Base-by-base conservation (phyloP, 1,140 invertebrate species). In the Platyura marginata region DNA sequence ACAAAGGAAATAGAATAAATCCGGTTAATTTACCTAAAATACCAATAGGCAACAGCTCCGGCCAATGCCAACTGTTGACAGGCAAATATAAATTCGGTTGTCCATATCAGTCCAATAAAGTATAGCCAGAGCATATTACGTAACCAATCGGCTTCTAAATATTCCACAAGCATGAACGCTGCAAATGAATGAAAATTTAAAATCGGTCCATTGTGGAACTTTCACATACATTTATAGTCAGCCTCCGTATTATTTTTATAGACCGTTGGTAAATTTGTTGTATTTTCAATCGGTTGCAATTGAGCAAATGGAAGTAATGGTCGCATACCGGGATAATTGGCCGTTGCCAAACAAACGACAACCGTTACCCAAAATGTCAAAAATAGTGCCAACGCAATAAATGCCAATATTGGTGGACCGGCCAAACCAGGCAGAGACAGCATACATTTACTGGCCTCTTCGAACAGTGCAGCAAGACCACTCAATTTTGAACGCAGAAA, bases 71-170 rank as follows among this genome's bases (percentile, higher is more conserved):
- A 87, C 55, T 86, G 81, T 59, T 93, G 87, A 57, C 87, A 91
- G 22, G 81, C 83, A 48, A 89, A 75, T 48, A 92, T 89, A 55
- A 92, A 92, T 65, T 93, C 87, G 16, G 81, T 79, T 1, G 77
- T 77, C 89, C 88, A 93, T 42, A 94, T 72, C 1, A 92, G 65
- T 18, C 83, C 87, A 37, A 93, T 77, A 11, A 92, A 67, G 57
- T 89, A 88, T 44, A 90, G 73, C 85, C 86, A 92, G 79, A 88
- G 91, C 79, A 86, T 83, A 43, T 82, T 81, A 49, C 81, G 79
- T 15, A 91, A 75, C 69, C 80, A 83, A 32, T 69, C 69, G 13
- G 71, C 68, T 53, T 83, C 76, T 4, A 54, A 51, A 41, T 77
- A 86, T 47, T 81, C 73, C 21, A 82, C 70, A 3, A 74, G 60